Evolutionary conservation across 2,888 invertebrate genomes (phyloP).

Genomic region (Chesias legatella): DNA sequence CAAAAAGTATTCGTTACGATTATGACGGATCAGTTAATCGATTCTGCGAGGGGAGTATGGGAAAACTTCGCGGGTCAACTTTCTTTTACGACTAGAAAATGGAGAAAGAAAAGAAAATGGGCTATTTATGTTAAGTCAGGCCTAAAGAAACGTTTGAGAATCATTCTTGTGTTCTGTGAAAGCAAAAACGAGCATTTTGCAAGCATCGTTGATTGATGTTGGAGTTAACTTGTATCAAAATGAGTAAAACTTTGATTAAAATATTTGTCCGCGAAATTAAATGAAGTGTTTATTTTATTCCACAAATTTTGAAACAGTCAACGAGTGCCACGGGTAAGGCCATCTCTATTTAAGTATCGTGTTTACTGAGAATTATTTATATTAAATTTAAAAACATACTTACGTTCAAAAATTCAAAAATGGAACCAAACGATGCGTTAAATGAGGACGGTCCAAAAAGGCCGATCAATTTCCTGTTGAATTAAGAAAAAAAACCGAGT

Average conservation of each 20-base stretch:
- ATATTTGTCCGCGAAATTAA: no score
- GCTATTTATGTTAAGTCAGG: background rate
- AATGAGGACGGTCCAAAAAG: conserved; percentile 59
- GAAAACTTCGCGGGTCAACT: conserved; percentile 62
- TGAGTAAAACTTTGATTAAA: no score
- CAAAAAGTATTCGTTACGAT: conserved; percentile 55
- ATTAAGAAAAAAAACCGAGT: conserved; percentile 52
- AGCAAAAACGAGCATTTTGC: no score
- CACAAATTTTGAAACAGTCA: no score
- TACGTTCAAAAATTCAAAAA: conserved; percentile 30
- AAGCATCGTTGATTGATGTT: no score
- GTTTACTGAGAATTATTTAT: no score
- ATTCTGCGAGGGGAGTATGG: conserved; percentile 55
- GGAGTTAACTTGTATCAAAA: no score
- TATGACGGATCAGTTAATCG: conserved; percentile 59
- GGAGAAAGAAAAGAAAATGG: conserved; percentile 14
- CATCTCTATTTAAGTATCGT: no score
- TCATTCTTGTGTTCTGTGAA: no score
- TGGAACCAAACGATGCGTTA: conserved; percentile 55
- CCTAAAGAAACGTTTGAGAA: no score
- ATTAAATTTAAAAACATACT: background rate
- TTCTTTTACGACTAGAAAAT: conserved; percentile 45
- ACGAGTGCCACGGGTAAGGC: no score
- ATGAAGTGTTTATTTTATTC: no score
- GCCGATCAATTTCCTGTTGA: conserved; percentile 74